Base-by-base conservation (phyloP, 2,797 vertebrate species). In the Sebastes vulpes region DNA sequence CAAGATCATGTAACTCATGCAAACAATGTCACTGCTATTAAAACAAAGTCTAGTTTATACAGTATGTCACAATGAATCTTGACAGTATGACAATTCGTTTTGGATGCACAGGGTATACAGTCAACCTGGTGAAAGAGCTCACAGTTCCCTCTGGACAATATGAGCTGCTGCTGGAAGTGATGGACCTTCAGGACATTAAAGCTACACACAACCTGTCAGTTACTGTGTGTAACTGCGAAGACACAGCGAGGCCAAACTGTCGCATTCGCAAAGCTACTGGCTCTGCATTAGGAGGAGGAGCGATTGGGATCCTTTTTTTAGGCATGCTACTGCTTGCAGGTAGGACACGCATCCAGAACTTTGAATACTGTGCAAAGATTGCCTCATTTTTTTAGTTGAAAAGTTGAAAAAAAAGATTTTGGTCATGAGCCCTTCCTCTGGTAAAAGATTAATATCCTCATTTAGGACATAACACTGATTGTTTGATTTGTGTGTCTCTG, bases 201-300 rank as follows among this genome's bases (percentile, higher is more conserved):
- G 50, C 72, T 5, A 2, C 86, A 1, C 88, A 95, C 54, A 94
- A 90, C 67, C 46, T 96, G 48, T 82, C 93, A 0, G 79, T 96
- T 4, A 89, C 75, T 5, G 95, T 96, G 59, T 96, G 96, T 9
- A 63, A 86, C n/a, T 97, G 96, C 65, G 1, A 20, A 6, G 0
- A 74, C 4, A 1, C 35, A 8, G 9, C 42, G 0, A 77, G 0
- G 3, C 52, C 79, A 2, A 75, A 71, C 72, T 96, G 95, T 69
- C 29, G 9, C 0, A 0, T 4, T 2, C 77, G n/a, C 32, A 72
- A 35, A 38, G 0, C 21, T 4, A 9, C 12, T 0, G 1, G 23
- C 4, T 0, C 61, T 6, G 2, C 20, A 28, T 3, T 84, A 2
- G 83, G 87, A 32, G 38, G 0, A 3, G 42, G n/a, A 4, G 78